Base-by-base conservation (phyloP, 2,888 invertebrate genomes). In the Helleia helle region DNA sequence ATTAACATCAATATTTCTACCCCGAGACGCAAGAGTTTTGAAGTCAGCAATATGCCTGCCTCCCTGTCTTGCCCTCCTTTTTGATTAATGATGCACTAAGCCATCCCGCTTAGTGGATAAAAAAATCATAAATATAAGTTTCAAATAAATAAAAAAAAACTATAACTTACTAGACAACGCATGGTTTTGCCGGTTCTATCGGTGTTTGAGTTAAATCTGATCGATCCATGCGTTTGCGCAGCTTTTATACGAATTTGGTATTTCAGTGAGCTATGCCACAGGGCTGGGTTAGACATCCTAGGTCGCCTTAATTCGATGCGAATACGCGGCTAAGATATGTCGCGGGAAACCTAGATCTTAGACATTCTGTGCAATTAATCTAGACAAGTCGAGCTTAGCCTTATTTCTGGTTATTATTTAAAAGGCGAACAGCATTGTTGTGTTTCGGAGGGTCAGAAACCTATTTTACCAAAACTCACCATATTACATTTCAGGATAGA, bases 181-280 rank as follows among this genome's bases (percentile, higher is more conserved):
- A 81, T 81, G 70, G 58, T 58, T 62, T 38, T 40, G 51, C 46
- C 68, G 54, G 68, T 55, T 47, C 55, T 52, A 53, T 47, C 53
- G 65, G 45, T 54, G 56, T 54, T 60, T 59, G 66, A 63, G 66
- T 68, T 66, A 56, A 49, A 62, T 72, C 50, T 77, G 71, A 49
- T 55, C 61, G 62, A 65, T 63, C 4, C 56, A 59, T 44, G 54
- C 50, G 55, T 41, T 15, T 28, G 47, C 53, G 50, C 62, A 62
- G 66, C 72, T 80, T 81, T 59, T 80, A 80, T 80, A 80, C 72
- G 50, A 25, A 46, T 43, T 52, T 56, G 59, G 62, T 55, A 62
- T 65, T 71, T 49, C 40, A 47, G 40, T 41, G 42, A 41, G 44
- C 44, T 40, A 38, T 43, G 29, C 25, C 9, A 38, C 38, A 31